Evolutionary conservation across 2,113 vertebrate genomes (phyloP), one percentile per base, ranked within the genome.

Genomic region (Onychostruthus taczanowskii): DNA sequence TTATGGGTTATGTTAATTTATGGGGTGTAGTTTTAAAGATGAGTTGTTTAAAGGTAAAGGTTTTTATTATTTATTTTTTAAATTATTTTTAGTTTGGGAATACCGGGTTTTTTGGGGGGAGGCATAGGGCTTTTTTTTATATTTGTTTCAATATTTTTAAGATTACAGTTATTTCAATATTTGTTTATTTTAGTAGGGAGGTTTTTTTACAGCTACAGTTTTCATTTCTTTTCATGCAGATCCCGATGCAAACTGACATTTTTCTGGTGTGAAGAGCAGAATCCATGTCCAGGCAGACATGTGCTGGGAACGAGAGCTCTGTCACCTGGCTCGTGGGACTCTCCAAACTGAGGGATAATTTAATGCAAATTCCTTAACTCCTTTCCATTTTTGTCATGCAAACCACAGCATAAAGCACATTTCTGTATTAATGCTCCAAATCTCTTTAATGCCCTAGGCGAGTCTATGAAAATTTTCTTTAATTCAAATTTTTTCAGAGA

Each of bases 231-330:
- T 58, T 87, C 44, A 23, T 15, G 21, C 47, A 68, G 56, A 62
- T 82, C 28, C 35, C 0, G 1, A 28, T 33, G 49, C 76, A 91
- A 82, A 44, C 7, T 80, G 62, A 41, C 27, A 10, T 63, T 61
- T 74, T 90, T 28, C 31, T 84, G 84, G 27, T 11, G 1, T 37
- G 78, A 82, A 61, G 62, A 35, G 37, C 13, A 55, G 53, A 11
- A 59, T 8, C 3, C 0, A 0, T 46, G 49, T 52, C 75, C 49
- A 58, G 70, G 52, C 11, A 7, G 79, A 62, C 17, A 7, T n/a
- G 3, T 2, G 21, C 56, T 59, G 52, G 41, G 69, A 82, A 46
- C 44, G 70, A 87, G 30, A 67, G 6, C 7, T 1, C 47, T 91
- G 78, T 43, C 84, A 68, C 69, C 49, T 43, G 27, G 18, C 74